Evolutionary conservation across 2,113 vertebrate genomes (phyloP), one percentile per base, ranked within the genome.

Genomic region (Pelvicachromis taeniatus): DNA sequence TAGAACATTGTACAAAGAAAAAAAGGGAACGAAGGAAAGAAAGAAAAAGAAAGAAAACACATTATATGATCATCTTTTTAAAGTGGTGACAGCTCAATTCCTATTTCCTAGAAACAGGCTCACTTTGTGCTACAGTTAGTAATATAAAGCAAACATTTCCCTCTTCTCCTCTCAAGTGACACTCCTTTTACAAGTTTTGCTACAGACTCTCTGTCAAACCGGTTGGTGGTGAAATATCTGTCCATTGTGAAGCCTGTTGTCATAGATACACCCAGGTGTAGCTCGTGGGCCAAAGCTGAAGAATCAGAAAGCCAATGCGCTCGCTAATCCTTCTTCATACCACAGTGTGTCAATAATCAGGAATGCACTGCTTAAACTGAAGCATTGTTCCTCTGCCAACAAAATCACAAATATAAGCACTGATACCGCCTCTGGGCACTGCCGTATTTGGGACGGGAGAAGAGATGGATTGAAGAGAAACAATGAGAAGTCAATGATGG

Each of bases 161-260:
- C 50, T 70, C 21, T 65, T 68, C 54, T 80, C 13, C 16, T 33
- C 68, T 75, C 17, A 9, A 33, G 77, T 90, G 92, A 89, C 83
- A 82, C 78, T 90, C 87, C 93, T 90, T 90, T 81, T 83, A 90
- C 53, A 21, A 52, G 92, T 85, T 50, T 54, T 52, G n/a, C 45
- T 77, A 58, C 45, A 31, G 83, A 92, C 95, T 97, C 95, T 97
- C 97, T 96, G 96, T 95, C 95, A 80, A 97, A 97, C 97, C 95
- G 94, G 97, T 97, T 96, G 93, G 94, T 91, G 96, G 92, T 81
- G 86, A 86, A 95, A 88, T 95, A 94, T 92, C 85, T 91, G 93
- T 94, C 96, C 93, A 84, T 91, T 95, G 91, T 95, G 94, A 53
- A 94, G 95, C 93, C 94, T 90, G 94, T 96, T 78, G 8, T 87